Evolutionary conservation across 2,797 vertebrate species (phyloP).

Genomic region (Thripadectes ignobilis): DNA sequence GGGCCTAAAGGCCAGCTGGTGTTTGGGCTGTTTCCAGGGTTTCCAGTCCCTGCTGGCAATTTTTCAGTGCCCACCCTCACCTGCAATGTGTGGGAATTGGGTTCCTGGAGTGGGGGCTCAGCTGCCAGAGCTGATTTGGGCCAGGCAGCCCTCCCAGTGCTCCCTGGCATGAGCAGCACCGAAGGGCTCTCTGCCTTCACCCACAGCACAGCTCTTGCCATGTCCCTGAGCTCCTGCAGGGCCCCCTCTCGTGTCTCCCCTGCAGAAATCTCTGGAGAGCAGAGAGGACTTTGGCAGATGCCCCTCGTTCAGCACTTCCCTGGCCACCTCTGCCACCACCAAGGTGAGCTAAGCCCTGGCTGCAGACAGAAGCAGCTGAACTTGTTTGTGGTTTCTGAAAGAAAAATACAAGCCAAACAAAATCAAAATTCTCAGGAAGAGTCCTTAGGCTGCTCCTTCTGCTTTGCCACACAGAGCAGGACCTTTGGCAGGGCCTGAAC

Average conservation of each 20-base stretch:
- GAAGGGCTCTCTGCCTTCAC: background rate
- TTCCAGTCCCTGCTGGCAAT: background rate
- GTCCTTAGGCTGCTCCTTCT: background rate
- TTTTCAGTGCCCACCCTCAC: background rate
- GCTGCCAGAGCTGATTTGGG: background rate
- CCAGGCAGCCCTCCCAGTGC: background rate
- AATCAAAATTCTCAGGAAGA: background rate
- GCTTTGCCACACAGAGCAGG: background rate
- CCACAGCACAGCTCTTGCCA: fast-evolving
- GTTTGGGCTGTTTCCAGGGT: slow-evolving; percentile 2
- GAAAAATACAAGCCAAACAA: background rate
- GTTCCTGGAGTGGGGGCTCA: background rate
- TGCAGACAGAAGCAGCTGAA: background rate
- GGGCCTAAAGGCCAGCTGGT: background rate
- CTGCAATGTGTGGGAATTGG: background rate
- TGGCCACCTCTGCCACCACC: fast-evolving
- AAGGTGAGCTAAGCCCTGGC: background rate
- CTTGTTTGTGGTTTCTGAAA: slow-evolving; percentile 20
- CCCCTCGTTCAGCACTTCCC: background rate
- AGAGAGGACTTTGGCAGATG: background rate
- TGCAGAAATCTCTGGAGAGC: background rate
- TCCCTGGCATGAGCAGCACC: background rate
- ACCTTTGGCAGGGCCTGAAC: background rate
- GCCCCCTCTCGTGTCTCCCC: no score
- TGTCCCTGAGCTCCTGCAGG: background rate